Conservation (phyloP, 2,888 invertebrate species). For the Chymomyza fuscimana region DNA sequence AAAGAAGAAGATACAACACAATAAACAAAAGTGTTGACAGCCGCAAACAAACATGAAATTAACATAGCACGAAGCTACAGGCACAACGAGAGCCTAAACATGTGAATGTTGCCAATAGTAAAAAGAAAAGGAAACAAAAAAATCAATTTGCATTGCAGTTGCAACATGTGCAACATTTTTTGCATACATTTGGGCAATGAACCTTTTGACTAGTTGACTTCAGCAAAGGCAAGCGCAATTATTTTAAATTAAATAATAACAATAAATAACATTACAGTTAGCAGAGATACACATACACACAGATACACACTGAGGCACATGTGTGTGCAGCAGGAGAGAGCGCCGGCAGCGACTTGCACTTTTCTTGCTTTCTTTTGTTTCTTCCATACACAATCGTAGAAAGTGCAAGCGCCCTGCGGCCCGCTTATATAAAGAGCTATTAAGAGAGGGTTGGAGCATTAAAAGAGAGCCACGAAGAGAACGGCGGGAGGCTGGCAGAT, state of each 20-base stretch:
- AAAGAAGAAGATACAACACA: slow-evolving; percentile 20
- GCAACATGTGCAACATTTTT: slow-evolving; percentile 11
- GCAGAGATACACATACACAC: neutral
- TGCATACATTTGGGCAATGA: slow-evolving; percentile 56
- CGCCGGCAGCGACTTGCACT: slow-evolving; percentile 55
- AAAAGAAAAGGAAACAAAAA: slow-evolving; percentile 16
- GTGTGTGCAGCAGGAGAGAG: slow-evolving; percentile 9
- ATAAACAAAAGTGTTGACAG: slow-evolving; percentile 40
- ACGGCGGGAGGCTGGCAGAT: neutral
- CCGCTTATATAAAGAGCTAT: slow-evolving; percentile 20
- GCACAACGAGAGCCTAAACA: slow-evolving; percentile 11
- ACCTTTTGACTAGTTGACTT: slow-evolving; percentile 42
- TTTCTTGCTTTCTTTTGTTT: slow-evolving; percentile 29
- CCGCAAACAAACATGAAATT: slow-evolving; percentile 34
- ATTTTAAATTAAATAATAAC: slow-evolving; percentile 68
- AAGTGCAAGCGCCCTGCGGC: slow-evolving; percentile 35
- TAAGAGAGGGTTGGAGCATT: slow-evolving; percentile 4
- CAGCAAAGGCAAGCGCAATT: slow-evolving; percentile 14
- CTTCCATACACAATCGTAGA: slow-evolving; percentile 34
- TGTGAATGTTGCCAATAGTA: slow-evolving; percentile 14
- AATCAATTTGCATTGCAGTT: slow-evolving; percentile 28
- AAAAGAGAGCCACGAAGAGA: neutral
- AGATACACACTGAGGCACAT: neutral
- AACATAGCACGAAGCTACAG: slow-evolving; percentile 16
- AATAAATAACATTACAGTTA: slow-evolving; percentile 57